phyloP scores from a whole-genome alignment of 1,140 invertebrate genomes.

The Drosophila mauritiana region DNA sequence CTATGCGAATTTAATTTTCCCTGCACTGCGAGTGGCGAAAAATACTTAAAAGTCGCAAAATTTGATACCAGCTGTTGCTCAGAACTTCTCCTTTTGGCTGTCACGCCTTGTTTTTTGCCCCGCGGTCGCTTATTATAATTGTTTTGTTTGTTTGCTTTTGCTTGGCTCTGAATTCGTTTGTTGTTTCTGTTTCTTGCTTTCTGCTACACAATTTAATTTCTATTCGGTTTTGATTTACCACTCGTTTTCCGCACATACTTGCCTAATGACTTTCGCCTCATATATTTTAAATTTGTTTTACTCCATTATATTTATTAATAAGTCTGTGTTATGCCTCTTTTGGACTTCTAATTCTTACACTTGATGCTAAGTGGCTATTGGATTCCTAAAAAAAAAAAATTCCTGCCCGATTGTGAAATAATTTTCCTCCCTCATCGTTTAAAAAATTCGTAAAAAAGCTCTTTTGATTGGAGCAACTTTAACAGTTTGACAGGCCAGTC shows the following conservation, averaged over 20 bases:
- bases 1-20: neutral
- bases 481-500: conserved; percentile 20
- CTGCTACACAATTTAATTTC: conserved; percentile 58
- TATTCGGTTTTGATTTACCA: conserved; percentile 40
- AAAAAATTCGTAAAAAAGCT: conserved; percentile 40
- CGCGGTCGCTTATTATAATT: conserved; percentile 59
- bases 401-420: no score
- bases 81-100: neutral
- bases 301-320: conserved; percentile 72
- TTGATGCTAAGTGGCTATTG: neutral
- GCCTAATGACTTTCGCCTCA: conserved; percentile 46
- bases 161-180: neutral
- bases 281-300: conserved; percentile 73
- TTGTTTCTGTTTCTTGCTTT: conserved; percentile 17
- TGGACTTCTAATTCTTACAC: conserved; percentile 3
- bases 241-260: conserved; percentile 16
- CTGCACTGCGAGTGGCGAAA: no score
- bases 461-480: conserved; percentile 21
- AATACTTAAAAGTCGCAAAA: neutral
- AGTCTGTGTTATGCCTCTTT: conserved; percentile 8
- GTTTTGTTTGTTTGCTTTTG: conserved; percentile 59
- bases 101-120: conserved; percentile 15
- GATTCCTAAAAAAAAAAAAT: no score
- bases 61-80: neutral
- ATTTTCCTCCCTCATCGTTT: no score